These are phyloP conservation scores for Euphysa ruthae DNA, from an alignment of 30 jellyfish, hydroid and myxozoan species.

Conservation along the genomic window DNA sequence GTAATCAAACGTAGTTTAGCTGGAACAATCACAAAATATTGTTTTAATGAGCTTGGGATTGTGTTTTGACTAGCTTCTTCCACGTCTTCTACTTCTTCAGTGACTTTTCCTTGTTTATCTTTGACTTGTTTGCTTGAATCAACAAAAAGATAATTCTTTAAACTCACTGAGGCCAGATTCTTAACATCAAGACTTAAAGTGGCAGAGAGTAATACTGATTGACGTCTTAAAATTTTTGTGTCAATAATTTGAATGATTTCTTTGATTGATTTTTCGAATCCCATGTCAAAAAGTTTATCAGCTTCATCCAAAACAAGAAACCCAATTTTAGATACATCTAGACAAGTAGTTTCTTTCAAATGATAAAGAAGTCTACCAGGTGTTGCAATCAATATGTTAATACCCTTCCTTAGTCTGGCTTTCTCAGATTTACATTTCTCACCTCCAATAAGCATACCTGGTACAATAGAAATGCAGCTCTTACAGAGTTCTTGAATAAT, in stretches of 20 bases:
- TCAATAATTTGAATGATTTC: constrained; percentile 29
- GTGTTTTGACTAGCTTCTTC: neutral
- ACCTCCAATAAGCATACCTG: constrained; percentile 90
- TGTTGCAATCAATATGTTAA: constrained; percentile 75
- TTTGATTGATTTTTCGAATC: constrained; percentile 52
- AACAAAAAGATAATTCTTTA: constrained; percentile 34
- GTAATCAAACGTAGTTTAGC: constrained; percentile 79
- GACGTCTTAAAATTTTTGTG: constrained; percentile 28
- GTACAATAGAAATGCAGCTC: constrained; percentile 72
- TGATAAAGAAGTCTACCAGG: constrained; percentile 96
- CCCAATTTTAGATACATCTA: constrained; percentile 36
- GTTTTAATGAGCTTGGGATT: constrained; percentile 56
- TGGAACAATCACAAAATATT: constrained; percentile 66
- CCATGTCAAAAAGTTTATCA: constrained; percentile 86
- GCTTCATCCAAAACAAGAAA: constrained; percentile 84
- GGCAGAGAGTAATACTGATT: constrained; percentile 79
- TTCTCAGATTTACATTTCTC: constrained; percentile 94
- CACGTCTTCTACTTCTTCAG: neutral
- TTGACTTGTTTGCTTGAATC: constrained; percentile 40
- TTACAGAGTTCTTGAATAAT: constrained; percentile 60
- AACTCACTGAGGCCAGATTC: constrained; percentile 53
- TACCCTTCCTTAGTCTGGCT: constrained; percentile 86
- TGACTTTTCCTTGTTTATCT: too few relatives aligned
- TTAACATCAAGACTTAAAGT: constrained; percentile 57
- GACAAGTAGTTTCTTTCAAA: constrained; percentile 65